Conservation (phyloP, 2,888 invertebrate species). For the Hybos culiciformis region DNA sequence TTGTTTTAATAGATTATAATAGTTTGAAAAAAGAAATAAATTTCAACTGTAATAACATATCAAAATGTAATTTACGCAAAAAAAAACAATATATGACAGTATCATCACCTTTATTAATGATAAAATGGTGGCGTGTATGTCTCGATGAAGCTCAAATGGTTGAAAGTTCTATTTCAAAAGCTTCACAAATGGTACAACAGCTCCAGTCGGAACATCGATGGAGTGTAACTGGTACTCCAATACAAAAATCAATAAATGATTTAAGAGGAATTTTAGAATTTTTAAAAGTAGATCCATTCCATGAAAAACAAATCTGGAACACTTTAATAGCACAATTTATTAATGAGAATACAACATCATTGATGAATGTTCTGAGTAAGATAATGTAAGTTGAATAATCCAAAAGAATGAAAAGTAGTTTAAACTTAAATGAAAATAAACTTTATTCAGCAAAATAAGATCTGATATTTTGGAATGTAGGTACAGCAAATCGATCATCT, state of each 20-base stretch:
- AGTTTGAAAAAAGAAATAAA: conserved; percentile 48
- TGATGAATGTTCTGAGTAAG: conserved; percentile 15
- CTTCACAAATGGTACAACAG: conserved; percentile 36
- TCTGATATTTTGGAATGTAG: too few species aligned
- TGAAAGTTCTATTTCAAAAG: conserved; percentile 43
- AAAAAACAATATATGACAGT: conserved; percentile 48
- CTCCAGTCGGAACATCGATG: conserved; percentile 47
- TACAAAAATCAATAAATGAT: conserved; percentile 45
- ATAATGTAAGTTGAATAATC: conserved; percentile 8
- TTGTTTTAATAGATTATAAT: conserved; percentile 59
- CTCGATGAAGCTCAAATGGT: conserved; percentile 74
- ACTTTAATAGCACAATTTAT: conserved; percentile 21
- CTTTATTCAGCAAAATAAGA: too few species aligned
- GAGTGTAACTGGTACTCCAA: conserved; percentile 63
- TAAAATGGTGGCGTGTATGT: conserved; percentile 65
- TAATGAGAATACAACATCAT: conserved; percentile 7
- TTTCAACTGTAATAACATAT: conserved; percentile 40
- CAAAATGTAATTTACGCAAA: conserved; percentile 36
- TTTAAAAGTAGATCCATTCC: conserved; percentile 30
- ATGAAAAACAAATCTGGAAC: conserved; percentile 21
- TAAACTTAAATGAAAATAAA: conserved; percentile 40
- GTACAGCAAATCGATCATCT: too few species aligned
- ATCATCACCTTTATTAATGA: conserved; percentile 50
- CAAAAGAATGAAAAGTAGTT: conserved; percentile 33
- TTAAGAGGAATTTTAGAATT: conserved; percentile 29